Evolutionary conservation across 2,797 vertebrate genomes (phyloP), one percentile per base, ranked within the genome.

Genomic region (Sciurus vulgaris): DNA sequence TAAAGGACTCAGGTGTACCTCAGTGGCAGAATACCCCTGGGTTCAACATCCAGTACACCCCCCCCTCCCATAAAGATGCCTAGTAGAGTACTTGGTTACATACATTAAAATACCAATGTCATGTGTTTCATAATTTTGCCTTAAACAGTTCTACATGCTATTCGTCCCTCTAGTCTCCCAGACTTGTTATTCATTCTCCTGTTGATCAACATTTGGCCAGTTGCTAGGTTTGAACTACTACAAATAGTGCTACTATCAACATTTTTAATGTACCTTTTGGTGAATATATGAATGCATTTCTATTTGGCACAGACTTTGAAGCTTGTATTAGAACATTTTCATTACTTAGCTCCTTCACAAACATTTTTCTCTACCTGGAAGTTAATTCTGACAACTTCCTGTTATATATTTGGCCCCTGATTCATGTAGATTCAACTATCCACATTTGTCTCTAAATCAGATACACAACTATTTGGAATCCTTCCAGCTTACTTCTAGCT

Each of bases 361-460:
- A 67, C 59, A 59, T 56, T 82, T n/a, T 61, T 30, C 74, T 93
- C 54, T 79, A 77, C 54, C 15, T 18, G 41, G 47, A 97, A 97
- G 38, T 81, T 85, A 61, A 87, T 85, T 95, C 76, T 72, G 72
- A 91, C 35, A 73, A 92, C 63, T 91, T 91, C 24, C 2, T 0
- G 9, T 87, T 92, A 81, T 59, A 49, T 67, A 81, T 78, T 74
- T 14, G 47, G 63, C 69, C 30, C 79, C 38, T 76, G 54, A 63
- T 51, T 83, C 44, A 38, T 11, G 59, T 3, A 5, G 41, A 85
- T 26, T 92, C 81, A 87, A 49, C 79, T 78, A 69, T 51, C 69
- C 59, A 61, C 15, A 30, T 54, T 87, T 94, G 61, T 94, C 92
- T 94, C 94, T 97, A 91, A 95, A 86, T 86, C 81, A 96, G 33